These are phyloP conservation scores for Anomalospiza imberbis DNA, from an alignment of 2,797 vertebrate species.

Conservation along the genomic window DNA sequence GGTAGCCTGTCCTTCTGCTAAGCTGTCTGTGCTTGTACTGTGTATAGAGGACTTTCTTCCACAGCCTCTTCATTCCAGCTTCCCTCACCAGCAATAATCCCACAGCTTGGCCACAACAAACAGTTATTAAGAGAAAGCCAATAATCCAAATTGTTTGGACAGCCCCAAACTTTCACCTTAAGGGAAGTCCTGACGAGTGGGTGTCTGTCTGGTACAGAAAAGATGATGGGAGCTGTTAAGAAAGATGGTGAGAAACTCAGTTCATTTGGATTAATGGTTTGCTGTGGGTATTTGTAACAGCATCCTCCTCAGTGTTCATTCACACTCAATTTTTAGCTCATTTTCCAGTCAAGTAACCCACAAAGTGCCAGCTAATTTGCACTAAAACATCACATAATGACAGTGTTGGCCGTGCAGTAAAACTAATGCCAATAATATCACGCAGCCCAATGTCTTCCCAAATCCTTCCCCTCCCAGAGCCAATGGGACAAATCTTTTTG, in stretches of 20 bases:
- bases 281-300: background rate
- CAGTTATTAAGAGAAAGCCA: slow-evolving; percentile 13
- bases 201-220: background rate
- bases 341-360: slow-evolving; percentile 24
- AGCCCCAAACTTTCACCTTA: slow-evolving; percentile 4
- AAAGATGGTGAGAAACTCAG: background rate
- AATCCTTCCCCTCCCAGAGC: background rate
- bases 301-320: background rate
- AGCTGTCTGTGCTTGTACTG: background rate
- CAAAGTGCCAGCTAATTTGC: background rate
- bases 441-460: fast-evolving
- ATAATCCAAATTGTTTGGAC: slow-evolving; percentile 1
- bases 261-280: background rate
- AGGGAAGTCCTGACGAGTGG: background rate
- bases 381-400: fast-evolving
- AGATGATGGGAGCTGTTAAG: background rate
- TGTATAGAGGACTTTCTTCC: background rate
- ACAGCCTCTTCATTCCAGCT: background rate
- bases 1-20: background rate
- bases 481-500: background rate
- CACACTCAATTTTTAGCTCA: background rate
- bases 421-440: background rate
- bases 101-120: background rate
- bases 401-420: background rate
- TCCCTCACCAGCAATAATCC: background rate